Evolutionary conservation across 2,888 invertebrate species (phyloP).

Genomic region (Eledona agricola): DNA sequence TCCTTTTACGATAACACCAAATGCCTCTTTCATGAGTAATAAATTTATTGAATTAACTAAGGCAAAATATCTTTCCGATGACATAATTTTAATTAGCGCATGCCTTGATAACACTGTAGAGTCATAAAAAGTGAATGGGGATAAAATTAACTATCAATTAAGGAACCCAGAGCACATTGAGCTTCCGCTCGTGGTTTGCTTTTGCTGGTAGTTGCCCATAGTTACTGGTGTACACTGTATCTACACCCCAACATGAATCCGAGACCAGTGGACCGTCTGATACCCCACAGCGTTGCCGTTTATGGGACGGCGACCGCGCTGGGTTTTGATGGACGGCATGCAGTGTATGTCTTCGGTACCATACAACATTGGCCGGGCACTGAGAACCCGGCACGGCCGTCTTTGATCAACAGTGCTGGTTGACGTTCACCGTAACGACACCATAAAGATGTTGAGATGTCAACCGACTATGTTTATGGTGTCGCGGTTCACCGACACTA

Average conservation of each 20-base stretch:
- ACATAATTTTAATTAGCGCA: too few relatives aligned
- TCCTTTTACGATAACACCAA: too few relatives aligned
- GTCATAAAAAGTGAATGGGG: too few relatives aligned
- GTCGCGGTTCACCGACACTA: slow-evolving; percentile 55
- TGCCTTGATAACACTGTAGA: too few relatives aligned
- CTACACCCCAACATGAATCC: slow-evolving; percentile 13
- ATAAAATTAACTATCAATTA: too few relatives aligned
- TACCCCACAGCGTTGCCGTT: slow-evolving; percentile 50
- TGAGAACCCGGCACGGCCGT: slow-evolving; percentile 47
- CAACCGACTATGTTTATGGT: slow-evolving; percentile 56
- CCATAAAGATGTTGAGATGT: slow-evolving; percentile 59
- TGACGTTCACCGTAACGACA: slow-evolving; percentile 57
- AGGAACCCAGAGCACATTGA: too few relatives aligned
- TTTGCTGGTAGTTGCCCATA: too few relatives aligned
- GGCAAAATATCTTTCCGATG: too few relatives aligned
- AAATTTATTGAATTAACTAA: too few relatives aligned
- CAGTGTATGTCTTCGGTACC: slow-evolving; percentile 41
- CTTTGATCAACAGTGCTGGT: slow-evolving; percentile 55
- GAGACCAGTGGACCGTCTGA: slow-evolving; percentile 30
- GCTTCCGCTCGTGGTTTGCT: too few relatives aligned
- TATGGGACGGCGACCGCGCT: slow-evolving; percentile 46
- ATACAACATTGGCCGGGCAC: slow-evolving; percentile 35
- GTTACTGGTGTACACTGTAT: slow-evolving; percentile 1
- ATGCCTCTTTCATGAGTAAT: too few relatives aligned
- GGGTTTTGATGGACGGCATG: slow-evolving; percentile 50